Evolutionary conservation across 1,140 invertebrate species (phyloP).

Genomic region (Saxidomus purpurata): DNA sequence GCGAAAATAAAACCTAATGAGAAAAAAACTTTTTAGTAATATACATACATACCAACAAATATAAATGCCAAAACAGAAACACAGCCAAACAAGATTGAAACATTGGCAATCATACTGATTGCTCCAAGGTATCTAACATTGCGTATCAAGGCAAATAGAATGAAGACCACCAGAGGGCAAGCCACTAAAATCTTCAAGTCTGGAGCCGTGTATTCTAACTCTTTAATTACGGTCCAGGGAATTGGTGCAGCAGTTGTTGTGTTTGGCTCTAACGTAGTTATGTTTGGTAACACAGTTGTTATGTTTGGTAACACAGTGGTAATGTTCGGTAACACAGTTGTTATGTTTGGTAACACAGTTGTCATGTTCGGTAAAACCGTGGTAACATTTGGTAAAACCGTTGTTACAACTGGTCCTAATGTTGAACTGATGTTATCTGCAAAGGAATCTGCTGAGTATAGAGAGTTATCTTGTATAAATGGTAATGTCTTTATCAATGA

Average conservation of each 20-base stretch:
- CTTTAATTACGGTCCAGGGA: constrained; percentile 2
- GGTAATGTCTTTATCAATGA: not conserved
- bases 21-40: no score
- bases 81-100: constrained; percentile 82
- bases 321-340: not conserved
- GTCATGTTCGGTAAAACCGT: not conserved
- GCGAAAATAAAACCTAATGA: no score
- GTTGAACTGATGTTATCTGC: not conserved
- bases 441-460: not conserved
- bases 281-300: not conserved
- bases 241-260: constrained; percentile 11
- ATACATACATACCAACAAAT: constrained; percentile 39
- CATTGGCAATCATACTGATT: constrained; percentile 81
- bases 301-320: not conserved
- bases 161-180: constrained; percentile 80
- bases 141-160: constrained; percentile 80
- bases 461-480: not conserved
- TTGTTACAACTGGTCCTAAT: not conserved
- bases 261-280: not conserved
- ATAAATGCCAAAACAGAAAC: constrained; percentile 79
- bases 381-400: not conserved
- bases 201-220: constrained; percentile 69
- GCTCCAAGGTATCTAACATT: constrained; percentile 79
- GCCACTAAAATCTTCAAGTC: constrained; percentile 79
- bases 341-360: not conserved